These are phyloP conservation scores for Colinus virginianus DNA, from an alignment of 2,113 vertebrate genomes.

Conservation along the genomic window DNA sequence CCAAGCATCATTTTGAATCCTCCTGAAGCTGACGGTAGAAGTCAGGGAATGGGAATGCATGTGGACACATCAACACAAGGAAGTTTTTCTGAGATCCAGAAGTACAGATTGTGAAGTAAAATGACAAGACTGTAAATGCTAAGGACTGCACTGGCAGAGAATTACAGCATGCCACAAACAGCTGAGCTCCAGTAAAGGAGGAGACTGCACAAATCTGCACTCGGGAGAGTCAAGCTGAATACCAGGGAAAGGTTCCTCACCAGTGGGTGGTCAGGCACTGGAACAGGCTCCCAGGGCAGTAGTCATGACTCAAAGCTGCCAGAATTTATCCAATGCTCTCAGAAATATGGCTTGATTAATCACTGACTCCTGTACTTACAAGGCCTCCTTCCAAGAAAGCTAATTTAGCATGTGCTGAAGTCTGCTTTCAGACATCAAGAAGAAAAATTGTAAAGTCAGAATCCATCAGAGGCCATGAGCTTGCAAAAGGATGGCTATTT, in stretches of 20 bases:
- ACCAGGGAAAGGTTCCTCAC: no score
- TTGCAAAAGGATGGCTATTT: background rate
- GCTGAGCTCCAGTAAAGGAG: no score
- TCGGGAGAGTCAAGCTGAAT: no score
- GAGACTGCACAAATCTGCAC: no score
- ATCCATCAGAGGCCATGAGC: rapidly evolving
- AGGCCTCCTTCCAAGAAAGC: background rate
- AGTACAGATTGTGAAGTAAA: background rate
- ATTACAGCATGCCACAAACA: background rate
- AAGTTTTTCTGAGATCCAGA: background rate
- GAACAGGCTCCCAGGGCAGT: no score
- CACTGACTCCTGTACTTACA: background rate
- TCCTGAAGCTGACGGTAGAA: background rate
- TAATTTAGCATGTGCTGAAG: background rate
- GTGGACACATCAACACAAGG: background rate
- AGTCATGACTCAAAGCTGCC: no score
- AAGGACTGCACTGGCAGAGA: rapidly evolving
- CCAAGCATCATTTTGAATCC: background rate
- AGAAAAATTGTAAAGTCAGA: background rate
- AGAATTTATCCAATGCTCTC: no score
- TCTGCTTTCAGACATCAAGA: background rate
- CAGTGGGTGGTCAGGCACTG: no score
- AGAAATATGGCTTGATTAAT: no score
- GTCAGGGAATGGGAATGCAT: background rate
- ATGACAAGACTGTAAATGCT: background rate